Conservation (phyloP, 2,797 vertebrate genomes). For the Darevskia nairensis region DNA sequence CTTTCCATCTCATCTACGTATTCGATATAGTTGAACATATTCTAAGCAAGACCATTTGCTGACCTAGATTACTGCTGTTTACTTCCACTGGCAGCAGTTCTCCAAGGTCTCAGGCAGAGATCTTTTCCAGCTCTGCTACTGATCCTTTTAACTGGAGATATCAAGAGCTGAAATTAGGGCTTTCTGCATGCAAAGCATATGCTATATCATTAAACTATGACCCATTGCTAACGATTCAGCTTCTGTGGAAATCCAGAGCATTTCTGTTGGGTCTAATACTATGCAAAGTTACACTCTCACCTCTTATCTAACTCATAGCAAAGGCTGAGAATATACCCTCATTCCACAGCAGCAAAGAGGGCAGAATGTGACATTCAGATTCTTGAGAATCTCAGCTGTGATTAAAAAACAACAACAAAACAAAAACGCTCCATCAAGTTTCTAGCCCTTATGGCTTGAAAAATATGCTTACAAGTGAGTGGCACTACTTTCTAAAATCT, state of each 20-base stretch:
- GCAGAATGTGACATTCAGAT: background rate
- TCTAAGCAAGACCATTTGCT: too few relatives aligned
- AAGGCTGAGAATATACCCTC: background rate
- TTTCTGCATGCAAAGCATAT: background rate
- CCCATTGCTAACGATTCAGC: background rate
- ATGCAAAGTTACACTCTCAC: slow-evolving; percentile 6
- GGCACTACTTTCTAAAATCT: background rate
- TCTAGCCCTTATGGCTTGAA: background rate
- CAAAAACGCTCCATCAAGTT: background rate
- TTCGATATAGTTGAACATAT: too few relatives aligned
- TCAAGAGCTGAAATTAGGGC: too few relatives aligned
- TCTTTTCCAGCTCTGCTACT: background rate
- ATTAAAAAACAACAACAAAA: background rate
- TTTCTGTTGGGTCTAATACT: background rate
- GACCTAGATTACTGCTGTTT: too few relatives aligned
- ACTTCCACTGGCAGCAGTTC: too few relatives aligned
- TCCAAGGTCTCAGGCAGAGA: background rate
- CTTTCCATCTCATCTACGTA: background rate
- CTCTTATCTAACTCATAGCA: slow-evolving; percentile 22
- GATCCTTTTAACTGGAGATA: background rate
- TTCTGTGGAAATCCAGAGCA: slow-evolving; percentile 30
- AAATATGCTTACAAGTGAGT: background rate
- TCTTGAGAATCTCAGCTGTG: background rate
- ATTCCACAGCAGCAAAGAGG: background rate
- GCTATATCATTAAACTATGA: background rate